These are phyloP conservation scores for Pipistrellus kuhlii DNA, from an alignment of 2,797 vertebrate genomes.

Conservation along the genomic window DNA sequence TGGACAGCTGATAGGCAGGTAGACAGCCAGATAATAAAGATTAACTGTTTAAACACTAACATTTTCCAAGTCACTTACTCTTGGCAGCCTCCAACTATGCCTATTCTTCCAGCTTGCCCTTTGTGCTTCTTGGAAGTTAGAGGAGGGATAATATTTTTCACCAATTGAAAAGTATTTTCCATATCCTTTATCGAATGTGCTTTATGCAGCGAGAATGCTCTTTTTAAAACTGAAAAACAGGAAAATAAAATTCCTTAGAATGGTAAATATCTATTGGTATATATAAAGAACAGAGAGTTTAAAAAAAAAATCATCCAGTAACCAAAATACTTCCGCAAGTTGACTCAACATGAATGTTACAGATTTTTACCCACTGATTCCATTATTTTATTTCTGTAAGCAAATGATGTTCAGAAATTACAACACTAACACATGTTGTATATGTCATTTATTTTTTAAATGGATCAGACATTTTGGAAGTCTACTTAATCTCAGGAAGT, in stretches of 20 bases:
- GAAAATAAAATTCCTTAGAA: not conserved
- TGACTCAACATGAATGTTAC: fast-evolving
- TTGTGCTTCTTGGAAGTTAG: slow-evolving; percentile 95
- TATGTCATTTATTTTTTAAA: not conserved
- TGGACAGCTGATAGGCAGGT: not conserved
- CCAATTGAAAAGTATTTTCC: slow-evolving; percentile 92
- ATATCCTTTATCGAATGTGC: slow-evolving; percentile 89
- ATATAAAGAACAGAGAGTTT: slow-evolving; percentile 3
- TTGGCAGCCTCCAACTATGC: slow-evolving; percentile 96
- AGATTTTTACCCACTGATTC: not conserved
- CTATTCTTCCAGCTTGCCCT: slow-evolving; percentile 96
- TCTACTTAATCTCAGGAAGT: not conserved
- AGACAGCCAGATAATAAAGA: not conserved
- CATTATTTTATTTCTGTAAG: not conserved
- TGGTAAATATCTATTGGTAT: not conserved
- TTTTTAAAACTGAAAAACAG: slow-evolving; percentile 91
- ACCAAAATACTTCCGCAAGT: not conserved
- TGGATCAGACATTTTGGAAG: not conserved
- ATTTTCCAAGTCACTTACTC: slow-evolving; percentile 91
- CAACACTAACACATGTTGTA: not conserved
- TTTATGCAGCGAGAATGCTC: slow-evolving; percentile 89
- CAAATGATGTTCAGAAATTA: not conserved
- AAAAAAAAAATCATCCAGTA: not conserved
- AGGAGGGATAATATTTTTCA: slow-evolving; percentile 93
- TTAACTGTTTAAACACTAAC: not conserved